Conservation (phyloP, 2,888 invertebrate genomes). For the Lasioglossum villosulum region DNA sequence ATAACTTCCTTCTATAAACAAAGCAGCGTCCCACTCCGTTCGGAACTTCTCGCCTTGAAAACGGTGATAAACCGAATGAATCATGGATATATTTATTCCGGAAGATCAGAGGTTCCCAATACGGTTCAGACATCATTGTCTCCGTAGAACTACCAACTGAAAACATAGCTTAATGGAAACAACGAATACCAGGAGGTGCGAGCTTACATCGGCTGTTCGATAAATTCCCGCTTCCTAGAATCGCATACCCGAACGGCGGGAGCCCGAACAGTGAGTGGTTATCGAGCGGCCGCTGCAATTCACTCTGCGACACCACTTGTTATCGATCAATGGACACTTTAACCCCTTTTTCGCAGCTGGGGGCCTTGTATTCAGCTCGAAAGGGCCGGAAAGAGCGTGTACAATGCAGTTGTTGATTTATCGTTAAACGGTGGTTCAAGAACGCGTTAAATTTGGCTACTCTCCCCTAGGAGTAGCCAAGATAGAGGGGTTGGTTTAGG, state of each 20-base stretch:
- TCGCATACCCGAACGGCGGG: not conserved
- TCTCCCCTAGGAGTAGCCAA: not conserved
- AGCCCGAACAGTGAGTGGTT: not conserved
- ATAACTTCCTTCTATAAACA: constrained; percentile 12
- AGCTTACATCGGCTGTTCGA: not conserved
- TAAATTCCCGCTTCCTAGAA: not conserved
- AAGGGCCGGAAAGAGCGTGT: not conserved
- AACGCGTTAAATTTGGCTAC: not conserved
- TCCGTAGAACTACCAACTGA: not conserved
- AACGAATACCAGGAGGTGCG: not conserved
- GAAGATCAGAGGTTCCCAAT: not conserved
- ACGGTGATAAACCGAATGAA: constrained; percentile 7
- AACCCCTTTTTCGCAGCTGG: not conserved
- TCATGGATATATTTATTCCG: not conserved
- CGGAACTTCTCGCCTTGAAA: not conserved
- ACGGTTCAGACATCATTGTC: not conserved
- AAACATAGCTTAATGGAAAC: not conserved
- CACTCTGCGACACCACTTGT: not conserved
- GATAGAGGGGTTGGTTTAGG: not conserved
- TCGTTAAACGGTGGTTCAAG: too few relatives aligned
- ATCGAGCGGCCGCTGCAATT: not conserved
- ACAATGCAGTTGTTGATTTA: not conserved
- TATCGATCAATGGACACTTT: not conserved
- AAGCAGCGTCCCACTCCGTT: not conserved
- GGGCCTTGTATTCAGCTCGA: not conserved